Evolutionary conservation across 2,113 vertebrate genomes (phyloP), one percentile per base, ranked within the genome.

Genomic region (Percopsis transmontana): DNA sequence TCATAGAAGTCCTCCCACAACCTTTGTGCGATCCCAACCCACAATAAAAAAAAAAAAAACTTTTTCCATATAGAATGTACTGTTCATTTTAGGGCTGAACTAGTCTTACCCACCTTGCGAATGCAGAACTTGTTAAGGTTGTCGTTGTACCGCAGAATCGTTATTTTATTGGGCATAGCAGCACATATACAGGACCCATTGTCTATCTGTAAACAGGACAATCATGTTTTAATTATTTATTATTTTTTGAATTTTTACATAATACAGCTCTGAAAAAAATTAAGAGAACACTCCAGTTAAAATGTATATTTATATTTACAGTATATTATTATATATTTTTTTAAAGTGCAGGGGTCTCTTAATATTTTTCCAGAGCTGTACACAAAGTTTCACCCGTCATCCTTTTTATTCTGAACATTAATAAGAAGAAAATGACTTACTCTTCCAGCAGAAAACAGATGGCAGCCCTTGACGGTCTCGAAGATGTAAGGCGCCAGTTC

Each of bases 381-480:
- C n/a, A n/a, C n/a, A n/a, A n/a, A n/a, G n/a, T n/a, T n/a, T n/a
- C n/a, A n/a, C n/a, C n/a, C n/a, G n/a, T n/a, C n/a, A n/a, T n/a
- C n/a, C 27, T 6, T 4, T 33, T 33, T 33, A 33, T 33, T 18
- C 1, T 41, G 0, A 19, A 3, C 12, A 8, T 8, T 15, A 44
- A 16, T 38, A 51, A 24, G 45, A 66, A 52, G 15, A 27, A 2
- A 55, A 61, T 24, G 23, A 61, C 91, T 62, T 88, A 98, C 97
- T 92, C 95, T 95, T 80, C 97, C 97, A 10, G 95, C 95, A 66
- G 95, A 94, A 73, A 99, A 99, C 74, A 99, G 91, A 74, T 99
- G 97, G 82, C 97, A 99, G 75, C 97, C 97, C 90, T 98, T 99
- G 80, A 99, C 95, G 0, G 96, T 95, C 89, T 99, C 97, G 50